Percentiles rank a stretch among this genome's conserved stretches.
phyloP scores from a whole-genome alignment of 1,140 invertebrate genomes.

The Mesaphorura yosii region DNA sequence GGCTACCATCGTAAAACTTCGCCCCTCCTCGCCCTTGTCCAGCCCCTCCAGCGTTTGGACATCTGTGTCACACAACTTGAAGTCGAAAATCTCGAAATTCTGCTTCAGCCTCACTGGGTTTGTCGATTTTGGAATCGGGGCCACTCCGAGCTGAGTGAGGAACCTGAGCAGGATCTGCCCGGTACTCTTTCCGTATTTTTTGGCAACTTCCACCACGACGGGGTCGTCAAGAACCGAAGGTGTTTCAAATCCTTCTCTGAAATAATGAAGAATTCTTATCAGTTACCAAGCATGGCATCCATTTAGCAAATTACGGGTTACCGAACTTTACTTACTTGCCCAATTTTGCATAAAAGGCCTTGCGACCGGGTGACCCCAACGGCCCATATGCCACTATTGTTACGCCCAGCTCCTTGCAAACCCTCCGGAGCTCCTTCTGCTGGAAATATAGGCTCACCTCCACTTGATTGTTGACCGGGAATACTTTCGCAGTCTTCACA shows the following conservation, averaged over 20 bases:
- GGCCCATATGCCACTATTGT: slow-evolving; percentile 67
- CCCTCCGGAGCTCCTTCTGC: slow-evolving; percentile 36
- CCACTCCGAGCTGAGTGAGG: slow-evolving; percentile 35
- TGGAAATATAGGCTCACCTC: slow-evolving; percentile 41
- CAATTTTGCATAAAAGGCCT: slow-evolving; percentile 3
- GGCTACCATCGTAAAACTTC: too few species aligned
- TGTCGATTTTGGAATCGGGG: slow-evolving; percentile 39
- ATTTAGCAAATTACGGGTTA: not conserved
- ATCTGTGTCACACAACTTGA: slow-evolving; percentile 43
- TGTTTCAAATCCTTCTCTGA: slow-evolving; percentile 11
- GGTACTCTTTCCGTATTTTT: slow-evolving; percentile 33
- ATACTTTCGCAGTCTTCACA: slow-evolving; percentile 37
- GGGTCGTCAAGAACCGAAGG: slow-evolving; percentile 34
- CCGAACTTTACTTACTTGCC: slow-evolving; percentile 2
- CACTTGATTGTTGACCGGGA: slow-evolving; percentile 41
- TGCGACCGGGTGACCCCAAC: slow-evolving; percentile 54
- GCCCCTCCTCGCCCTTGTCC: slow-evolving; percentile 45
- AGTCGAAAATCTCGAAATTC: slow-evolving; percentile 45
- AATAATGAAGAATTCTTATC: not conserved
- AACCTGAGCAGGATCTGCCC: slow-evolving; percentile 39
- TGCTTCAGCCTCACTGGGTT: slow-evolving; percentile 34
- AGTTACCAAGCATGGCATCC: not conserved
- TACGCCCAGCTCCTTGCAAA: slow-evolving; percentile 37
- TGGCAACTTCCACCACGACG: slow-evolving; percentile 34
- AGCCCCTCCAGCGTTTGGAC: slow-evolving; percentile 40